Base-by-base conservation (phyloP, 1,140 invertebrate genomes). In the Sarcophaga bullata region DNA sequence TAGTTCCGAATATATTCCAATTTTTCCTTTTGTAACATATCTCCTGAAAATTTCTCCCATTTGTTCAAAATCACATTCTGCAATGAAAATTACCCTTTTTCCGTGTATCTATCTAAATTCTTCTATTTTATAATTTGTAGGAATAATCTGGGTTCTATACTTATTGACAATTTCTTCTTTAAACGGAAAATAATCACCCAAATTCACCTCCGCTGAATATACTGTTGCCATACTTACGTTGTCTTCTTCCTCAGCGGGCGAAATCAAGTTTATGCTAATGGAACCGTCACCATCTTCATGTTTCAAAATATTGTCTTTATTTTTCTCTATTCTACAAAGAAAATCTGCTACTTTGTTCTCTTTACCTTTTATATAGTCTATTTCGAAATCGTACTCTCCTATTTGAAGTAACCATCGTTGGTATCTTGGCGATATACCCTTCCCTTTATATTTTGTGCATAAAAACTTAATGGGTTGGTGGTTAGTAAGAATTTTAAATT, bases 381-480 rank as follows among this genome's bases (percentile, higher is more conserved):
- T 88, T 68, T 91, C 84, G 84, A 89, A 91, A 19, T 91, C 84
- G 84, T 91, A 92, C 72, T 91, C 89, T 85, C 91, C 88, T 13
- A 92, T 76, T 81, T 86, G 82, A 47, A 92, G 75, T 73, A 86
- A 80, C 91, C 91, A 92, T 62, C 91, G 82, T 0, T 89, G 85
- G 47, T 93, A 82, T 84, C 73, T 8, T 46, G 73, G 88, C 4
- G 82, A 85, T 1, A 90, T 89, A 75, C 92, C 90, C 82, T 92
- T 92, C n/a, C 91, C 82, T 13, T 88, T 90, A 58, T 90, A 87
- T 7, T 73, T 73, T 73, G 73, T 47, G n/a, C 47, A 37, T 46
- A 93, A 84, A 90, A 91, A 93, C 50, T 84, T 86, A 37, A 93
- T 84, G 0, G 91, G 90, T 73, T 73, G 73, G n/a, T 58, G 54